Base-by-base conservation (phyloP, 2,113 vertebrate species). In the Anhinga anhinga region DNA sequence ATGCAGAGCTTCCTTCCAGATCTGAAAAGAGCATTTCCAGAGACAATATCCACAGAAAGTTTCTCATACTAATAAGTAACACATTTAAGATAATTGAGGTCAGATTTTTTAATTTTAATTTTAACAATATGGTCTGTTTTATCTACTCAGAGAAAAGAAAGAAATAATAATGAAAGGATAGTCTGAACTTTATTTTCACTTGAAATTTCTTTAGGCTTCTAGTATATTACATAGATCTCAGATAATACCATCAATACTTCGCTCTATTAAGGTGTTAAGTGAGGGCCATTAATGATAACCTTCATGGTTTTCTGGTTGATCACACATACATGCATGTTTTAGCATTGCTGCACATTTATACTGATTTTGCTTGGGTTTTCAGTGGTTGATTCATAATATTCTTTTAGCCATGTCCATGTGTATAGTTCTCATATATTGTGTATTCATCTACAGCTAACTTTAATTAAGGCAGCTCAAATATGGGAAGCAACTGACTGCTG, bases 11-110 rank as follows among this genome's bases (percentile, higher is more conserved):
- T 94, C 80, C 50, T 79, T 89, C 34, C 40, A 88, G 93, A 95
- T 90, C 92, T 82, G 95, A 98, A 98, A 96, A 91, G 73, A 84
- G 13, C 67, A 90, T 81, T 96, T 97, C 76, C 92, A 97, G 93
- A 96, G 73, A 95, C 42, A 95, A 87, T 86, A 95, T 95, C 76
- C 89, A 93, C 72, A 93, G 20, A 87, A 7, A 93, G 36, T 56
- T 72, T 96, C 59, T 50, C 23, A 73, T 91, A 96, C 96, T 92
- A 95, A 96, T 95, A 95, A 97, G 94, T 91, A 93, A 84, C 77
- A 93, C 55, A 70, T 82, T 86, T 79, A 77, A 82, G 44, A 72
- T 85, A 85, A 85, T 58, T 82, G 12, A 50, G 81, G 56, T 91
- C 25, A 84, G 25, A 69, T 61, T 76, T 92, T 95, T 72, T 50